These are phyloP conservation scores for Pomatorhinus ruficollis DNA, from an alignment of 2,113 vertebrate species.

Conservation along the genomic window DNA sequence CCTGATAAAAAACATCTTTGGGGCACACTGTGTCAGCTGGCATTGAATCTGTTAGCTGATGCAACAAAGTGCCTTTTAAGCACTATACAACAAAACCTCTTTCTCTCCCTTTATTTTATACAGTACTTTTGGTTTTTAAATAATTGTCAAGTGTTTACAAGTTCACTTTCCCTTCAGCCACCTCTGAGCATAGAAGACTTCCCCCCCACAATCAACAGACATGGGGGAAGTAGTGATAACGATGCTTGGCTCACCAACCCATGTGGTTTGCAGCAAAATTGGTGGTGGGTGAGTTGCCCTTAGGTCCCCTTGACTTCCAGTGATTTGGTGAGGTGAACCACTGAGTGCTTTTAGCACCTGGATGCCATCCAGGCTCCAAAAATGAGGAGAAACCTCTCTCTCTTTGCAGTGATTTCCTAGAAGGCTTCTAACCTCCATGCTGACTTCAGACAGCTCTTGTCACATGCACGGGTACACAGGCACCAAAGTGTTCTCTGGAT, in stretches of 20 bases:
- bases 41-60: not conserved
- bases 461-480: fast-evolving
- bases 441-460: not conserved
- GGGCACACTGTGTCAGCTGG: not conserved
- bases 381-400: not conserved
- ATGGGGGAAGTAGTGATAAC: fast-evolving
- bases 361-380: not conserved
- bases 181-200: not conserved
- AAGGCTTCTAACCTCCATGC: not conserved
- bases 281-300: too few relatives aligned
- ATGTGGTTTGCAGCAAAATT: fast-evolving
- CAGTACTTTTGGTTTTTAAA: not conserved
- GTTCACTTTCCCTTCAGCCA: not conserved
- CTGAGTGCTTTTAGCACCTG: not conserved
- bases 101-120: not conserved
- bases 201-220: not conserved
- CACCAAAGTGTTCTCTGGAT: not conserved
- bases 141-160: not conserved
- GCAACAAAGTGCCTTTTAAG: not conserved
- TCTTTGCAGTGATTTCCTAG: not conserved
- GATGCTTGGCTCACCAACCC: not conserved
- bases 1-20: not conserved
- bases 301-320: not conserved
- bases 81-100: not conserved
- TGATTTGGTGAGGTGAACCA: not conserved